Conservation (phyloP, 1,140 invertebrate species). For the Palaemon carinicauda region DNA sequence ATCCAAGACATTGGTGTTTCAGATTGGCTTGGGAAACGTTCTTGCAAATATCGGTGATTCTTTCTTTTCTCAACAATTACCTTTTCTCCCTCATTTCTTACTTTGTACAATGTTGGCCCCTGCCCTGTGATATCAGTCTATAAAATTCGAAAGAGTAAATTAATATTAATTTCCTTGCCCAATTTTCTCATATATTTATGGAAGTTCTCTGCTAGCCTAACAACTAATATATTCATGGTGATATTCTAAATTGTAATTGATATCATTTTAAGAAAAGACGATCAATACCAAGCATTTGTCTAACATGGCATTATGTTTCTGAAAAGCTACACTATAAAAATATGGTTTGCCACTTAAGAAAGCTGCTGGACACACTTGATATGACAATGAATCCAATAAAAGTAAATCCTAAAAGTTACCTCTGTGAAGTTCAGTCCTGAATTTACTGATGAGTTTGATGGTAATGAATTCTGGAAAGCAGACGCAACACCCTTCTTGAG, state of each 20-base stretch:
- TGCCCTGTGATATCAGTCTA: slow-evolving; percentile 51
- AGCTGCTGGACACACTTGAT: not conserved
- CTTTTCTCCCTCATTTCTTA: slow-evolving; percentile 15
- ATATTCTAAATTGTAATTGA: too few species aligned
- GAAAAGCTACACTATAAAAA: not conserved
- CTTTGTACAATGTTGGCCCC: slow-evolving; percentile 43
- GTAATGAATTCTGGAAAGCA: slow-evolving; percentile 7
- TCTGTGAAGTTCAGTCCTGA: slow-evolving; percentile 1
- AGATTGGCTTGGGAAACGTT: slow-evolving; percentile 29
- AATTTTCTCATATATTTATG: too few species aligned
- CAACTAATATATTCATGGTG: too few species aligned
- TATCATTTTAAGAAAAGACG: too few species aligned
- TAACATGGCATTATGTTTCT: not conserved
- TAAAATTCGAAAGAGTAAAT: too few species aligned
- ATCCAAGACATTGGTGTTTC: slow-evolving; percentile 31
- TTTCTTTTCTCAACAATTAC: slow-evolving; percentile 44
- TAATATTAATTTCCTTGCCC: too few species aligned
- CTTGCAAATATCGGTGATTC: slow-evolving; percentile 37
- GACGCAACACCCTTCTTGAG: slow-evolving; percentile 33
- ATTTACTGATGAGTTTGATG: slow-evolving; percentile 7
- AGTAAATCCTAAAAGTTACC: too few species aligned
- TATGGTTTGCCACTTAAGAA: not conserved
- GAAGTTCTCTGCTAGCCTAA: too few species aligned
- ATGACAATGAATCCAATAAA: not conserved
- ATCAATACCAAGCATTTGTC: too few species aligned